Base-by-base conservation (phyloP, 2,888 invertebrate genomes). In the Lycaena phlaeas region DNA sequence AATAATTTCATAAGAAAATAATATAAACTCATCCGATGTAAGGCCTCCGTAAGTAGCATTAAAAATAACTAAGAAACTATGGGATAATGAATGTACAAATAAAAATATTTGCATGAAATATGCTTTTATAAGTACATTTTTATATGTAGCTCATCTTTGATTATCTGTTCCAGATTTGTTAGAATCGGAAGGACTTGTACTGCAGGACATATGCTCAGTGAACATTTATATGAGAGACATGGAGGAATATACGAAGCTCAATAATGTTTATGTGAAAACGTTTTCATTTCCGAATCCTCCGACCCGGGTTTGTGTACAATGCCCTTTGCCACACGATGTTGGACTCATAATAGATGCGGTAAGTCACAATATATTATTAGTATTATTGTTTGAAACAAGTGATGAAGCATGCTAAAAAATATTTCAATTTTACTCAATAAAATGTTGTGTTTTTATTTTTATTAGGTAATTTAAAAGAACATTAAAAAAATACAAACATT, bases 161-260 rank as follows among this genome's bases (percentile, higher is more conserved):
- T 40, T 6, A 11, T 22, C 7, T 6, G 15, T 76, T 82, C 42
- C 70, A 89, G 89, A 66, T 52, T 61, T 87, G 44, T 67, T 89
- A 30, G 64, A 73, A 5, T 73, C 79, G 1, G 69, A 86, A 51
- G 72, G 76, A 25, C 71, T 89, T 54, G 72, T 75, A 15, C 64
- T 92, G 42, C 68, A 76, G 40, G 90, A 96, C 61, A 82, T 96
- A 38, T 92, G 94, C 57, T 91, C 92, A 27, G 89, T 97, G 37
- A 92, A 92, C 50, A 87, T 97, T 57, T 96, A 93, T 66, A 90
- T 97, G 58, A 87, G 90, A 30, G 91, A 93, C 56, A 95, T 97
- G 91, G 84, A 85, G 1, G 88, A 92, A 52, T 97, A 95, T 69
- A 82, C 88, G 0, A 85, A 86, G 5, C 76, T 96, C 48, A 97